phyloP scores from a whole-genome alignment of 2,797 vertebrate species.

The Labeo calbasu region DNA sequence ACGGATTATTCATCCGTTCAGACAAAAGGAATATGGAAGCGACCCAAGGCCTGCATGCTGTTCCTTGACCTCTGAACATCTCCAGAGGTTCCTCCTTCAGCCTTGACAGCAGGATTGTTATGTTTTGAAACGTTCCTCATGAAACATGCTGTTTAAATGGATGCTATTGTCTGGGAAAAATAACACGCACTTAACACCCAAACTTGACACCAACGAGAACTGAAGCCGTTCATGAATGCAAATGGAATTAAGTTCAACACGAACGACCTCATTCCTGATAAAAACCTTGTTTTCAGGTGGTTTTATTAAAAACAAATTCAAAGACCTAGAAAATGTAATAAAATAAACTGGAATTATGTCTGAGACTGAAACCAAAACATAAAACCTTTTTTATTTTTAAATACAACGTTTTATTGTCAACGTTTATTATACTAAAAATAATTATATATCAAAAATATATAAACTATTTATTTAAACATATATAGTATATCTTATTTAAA shows the following conservation, averaged over 20 bases:
- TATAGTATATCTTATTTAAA: too few relatives aligned
- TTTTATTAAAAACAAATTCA: background rate
- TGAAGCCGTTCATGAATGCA: background rate
- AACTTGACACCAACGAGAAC: background rate
- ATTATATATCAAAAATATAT: too few relatives aligned
- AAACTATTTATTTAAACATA: too few relatives aligned
- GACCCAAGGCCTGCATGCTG: conserved; percentile 41
- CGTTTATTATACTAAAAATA: background rate
- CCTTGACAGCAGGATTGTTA: conserved; percentile 10
- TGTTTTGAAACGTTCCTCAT: conserved; percentile 9
- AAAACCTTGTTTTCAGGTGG: background rate
- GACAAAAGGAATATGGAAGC: conserved; percentile 61
- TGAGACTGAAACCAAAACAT: background rate
- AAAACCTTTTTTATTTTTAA: background rate
- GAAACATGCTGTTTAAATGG: conserved; percentile 8
- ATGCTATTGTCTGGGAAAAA: background rate
- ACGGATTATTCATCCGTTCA: conserved; percentile 51
- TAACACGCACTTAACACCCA: background rate
- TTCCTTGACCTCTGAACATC: conserved; percentile 57
- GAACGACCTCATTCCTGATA: background rate
- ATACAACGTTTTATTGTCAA: background rate
- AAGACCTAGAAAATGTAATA: background rate
- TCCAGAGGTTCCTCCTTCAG: conserved; percentile 42
- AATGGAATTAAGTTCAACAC: conserved; percentile 25
- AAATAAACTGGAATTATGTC: background rate